Evolutionary conservation across 2,888 invertebrate species (phyloP), one percentile per base, ranked within the genome.

Genomic region (Strigamia transsilvanica): DNA sequence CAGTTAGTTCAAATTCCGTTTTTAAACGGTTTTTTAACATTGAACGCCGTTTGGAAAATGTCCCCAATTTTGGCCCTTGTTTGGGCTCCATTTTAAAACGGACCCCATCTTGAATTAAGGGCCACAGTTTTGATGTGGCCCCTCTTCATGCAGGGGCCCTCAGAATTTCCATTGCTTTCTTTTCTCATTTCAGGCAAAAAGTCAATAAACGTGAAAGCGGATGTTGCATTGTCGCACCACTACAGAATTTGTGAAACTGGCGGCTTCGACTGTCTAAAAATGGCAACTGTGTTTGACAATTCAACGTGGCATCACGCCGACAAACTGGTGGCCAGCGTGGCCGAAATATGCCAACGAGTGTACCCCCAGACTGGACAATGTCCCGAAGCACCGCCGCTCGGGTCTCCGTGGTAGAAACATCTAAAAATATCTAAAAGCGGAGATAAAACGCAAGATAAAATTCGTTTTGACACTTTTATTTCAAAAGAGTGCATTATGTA

Each of bases 211-310:
- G 84, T 85, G 0, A 84, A 84, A 0, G 82, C 83, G 2, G 82
- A 83, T 0, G 82, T 85, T 0, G 86, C 84, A 2, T 79, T 86
- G 0, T 83, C 85, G 12, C 87, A 87, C 32, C 86, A 87, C 83
- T 87, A 86, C 82, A 84, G 87, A 23, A 85, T 86, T 56, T 87
- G 87, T 81, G 87, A 87, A 80, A 85, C 84, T 80, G 86, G 86
- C 2, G 86, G 86, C 0, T 85, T 84, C 80, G 84, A 84, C 9
- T 87, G 87, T 80, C 79, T 86, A 0, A 85, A 86, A 38, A 83
- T 84, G 9, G 81, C 84, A 61, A 32, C 61, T 15, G 27, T 9
- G 3, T 18, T 38, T 4, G 81, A 81, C 81, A 61, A 38, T 15
- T 32, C 23, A 73, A 78, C 81, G 5, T 66, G 61, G 66, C 15